These are phyloP conservation scores for Steinernema feltiae DNA, from an alignment of 1,140 invertebrate species.

Conservation along the genomic window DNA sequence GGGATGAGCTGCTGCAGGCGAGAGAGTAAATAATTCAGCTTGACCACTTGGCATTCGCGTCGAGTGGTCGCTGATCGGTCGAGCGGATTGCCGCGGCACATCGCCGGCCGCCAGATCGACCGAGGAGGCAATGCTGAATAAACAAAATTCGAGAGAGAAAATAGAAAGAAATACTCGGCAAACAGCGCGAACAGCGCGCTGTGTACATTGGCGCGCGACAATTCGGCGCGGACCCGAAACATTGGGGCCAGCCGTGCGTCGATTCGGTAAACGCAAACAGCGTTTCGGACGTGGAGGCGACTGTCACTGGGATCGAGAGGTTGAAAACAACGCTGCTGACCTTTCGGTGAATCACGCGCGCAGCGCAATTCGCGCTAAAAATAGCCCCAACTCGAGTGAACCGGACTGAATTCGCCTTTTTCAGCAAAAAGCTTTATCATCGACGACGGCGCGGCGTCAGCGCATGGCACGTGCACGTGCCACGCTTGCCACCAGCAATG, in stretches of 20 bases:
- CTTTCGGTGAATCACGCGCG: neutral
- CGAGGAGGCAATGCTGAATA: constrained; percentile 12
- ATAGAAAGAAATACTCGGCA: constrained; percentile 14
- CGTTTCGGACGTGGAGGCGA: neutral
- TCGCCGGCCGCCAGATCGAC: neutral
- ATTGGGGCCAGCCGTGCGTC: neutral
- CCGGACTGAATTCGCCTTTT: neutral
- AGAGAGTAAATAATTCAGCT: constrained; percentile 13
- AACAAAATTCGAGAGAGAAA: neutral
- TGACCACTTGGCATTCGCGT: constrained; percentile 5
- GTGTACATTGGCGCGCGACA: neutral
- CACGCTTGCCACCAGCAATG: constrained; percentile 51
- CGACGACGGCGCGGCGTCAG: neutral
- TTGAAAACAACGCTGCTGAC: constrained; percentile 12
- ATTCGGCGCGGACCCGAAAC: constrained; percentile 9
- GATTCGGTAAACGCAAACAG: constrained; percentile 1
- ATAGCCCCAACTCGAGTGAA: neutral
- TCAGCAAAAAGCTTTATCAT: constrained; percentile 5
- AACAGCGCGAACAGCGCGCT: constrained; percentile 4
- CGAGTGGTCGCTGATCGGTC: neutral
- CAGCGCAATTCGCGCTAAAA: neutral
- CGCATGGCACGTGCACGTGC: constrained; percentile 39
- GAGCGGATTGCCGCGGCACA: neutral
- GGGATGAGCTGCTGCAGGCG: too few relatives aligned
- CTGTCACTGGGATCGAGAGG: neutral